phyloP scores from a whole-genome alignment of 2,113 vertebrate species.

The Corythaeola cristata region DNA sequence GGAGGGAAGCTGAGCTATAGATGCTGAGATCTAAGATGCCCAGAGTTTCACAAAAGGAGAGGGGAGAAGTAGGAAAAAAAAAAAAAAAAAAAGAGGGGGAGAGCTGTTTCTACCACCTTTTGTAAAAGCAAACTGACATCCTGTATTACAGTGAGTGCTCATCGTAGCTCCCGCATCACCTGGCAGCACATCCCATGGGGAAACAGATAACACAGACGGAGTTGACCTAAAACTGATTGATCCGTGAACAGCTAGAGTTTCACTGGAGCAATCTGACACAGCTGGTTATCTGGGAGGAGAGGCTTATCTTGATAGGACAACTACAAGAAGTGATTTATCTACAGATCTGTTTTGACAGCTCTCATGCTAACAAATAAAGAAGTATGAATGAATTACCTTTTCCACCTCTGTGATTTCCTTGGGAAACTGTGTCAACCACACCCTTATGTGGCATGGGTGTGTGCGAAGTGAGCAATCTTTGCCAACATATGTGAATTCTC shows the following conservation, averaged over 20 bases:
- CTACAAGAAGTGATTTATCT: background rate
- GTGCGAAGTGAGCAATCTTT: background rate
- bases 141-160: rapidly evolving
- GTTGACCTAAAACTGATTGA: rapidly evolving
- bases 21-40: background rate
- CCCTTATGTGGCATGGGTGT: background rate
- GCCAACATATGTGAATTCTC: background rate
- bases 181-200: background rate
- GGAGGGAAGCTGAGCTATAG: background rate
- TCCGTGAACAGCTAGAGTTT: background rate
- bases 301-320: background rate
- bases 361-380: background rate
- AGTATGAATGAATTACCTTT: background rate
- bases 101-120: background rate
- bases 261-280: background rate
- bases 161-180: rapidly evolving
- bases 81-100: too few species aligned
- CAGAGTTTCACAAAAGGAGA: background rate
- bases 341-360: background rate
- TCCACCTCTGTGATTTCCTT: background rate
- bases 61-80: too few species aligned
- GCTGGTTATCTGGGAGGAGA: background rate
- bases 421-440: background rate
- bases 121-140: background rate
- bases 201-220: rapidly evolving